phyloP scores from a whole-genome alignment of 2,888 invertebrate genomes.

The Kryphioiulus occultus region DNA sequence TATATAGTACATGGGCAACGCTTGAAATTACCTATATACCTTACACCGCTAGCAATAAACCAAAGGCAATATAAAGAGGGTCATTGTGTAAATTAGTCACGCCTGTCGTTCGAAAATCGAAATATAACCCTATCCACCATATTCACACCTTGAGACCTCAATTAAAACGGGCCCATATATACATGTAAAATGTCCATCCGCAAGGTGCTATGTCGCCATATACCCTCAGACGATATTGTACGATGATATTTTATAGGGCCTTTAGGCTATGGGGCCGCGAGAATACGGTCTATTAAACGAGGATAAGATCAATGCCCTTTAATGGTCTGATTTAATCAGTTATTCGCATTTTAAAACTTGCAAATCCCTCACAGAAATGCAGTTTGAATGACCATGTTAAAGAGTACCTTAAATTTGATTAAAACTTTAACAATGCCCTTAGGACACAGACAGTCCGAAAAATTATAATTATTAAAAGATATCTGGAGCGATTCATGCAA shows the following conservation, averaged over 20 bases:
- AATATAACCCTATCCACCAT: neutral
- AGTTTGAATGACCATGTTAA: neutral
- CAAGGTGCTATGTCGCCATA: neutral
- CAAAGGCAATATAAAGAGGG: slow-evolving; percentile 3
- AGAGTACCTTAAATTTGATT: neutral
- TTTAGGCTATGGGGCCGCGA: neutral
- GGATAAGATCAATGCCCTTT: neutral
- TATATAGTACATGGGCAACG: neutral
- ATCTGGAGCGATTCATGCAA: too few relatives aligned
- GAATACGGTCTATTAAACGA: neutral
- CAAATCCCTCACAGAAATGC: neutral
- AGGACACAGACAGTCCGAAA: too few relatives aligned
- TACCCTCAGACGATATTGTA: neutral
- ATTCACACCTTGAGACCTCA: neutral
- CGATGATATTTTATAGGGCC: neutral
- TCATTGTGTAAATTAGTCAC: neutral
- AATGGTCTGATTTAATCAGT: neutral
- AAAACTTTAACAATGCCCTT: neutral
- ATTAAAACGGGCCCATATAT: neutral
- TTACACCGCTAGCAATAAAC: slow-evolving; percentile 1
- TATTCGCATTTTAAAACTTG: neutral
- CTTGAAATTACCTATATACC: neutral
- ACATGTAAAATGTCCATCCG: neutral
- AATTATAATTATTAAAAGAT: too few relatives aligned
- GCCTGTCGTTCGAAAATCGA: neutral